A percentile compares a stretch with the other conserved stretches of the same genome.
phyloP scores from a whole-genome alignment of 2,888 invertebrate genomes.

The Sesia bembeciformis region DNA sequence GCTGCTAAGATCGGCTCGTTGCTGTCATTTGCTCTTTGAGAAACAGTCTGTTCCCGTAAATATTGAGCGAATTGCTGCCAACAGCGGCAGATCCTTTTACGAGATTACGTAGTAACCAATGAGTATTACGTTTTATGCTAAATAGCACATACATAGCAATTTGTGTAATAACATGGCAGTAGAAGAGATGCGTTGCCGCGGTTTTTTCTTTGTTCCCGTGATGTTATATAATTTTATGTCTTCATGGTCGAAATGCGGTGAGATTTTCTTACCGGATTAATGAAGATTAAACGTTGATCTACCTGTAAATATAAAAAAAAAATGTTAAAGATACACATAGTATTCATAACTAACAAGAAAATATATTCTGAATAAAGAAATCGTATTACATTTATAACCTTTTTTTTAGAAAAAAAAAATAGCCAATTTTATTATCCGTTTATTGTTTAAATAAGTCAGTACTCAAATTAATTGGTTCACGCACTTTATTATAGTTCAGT shows the following conservation, averaged over 20 bases:
- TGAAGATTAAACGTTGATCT: neutral
- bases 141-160: constrained; percentile 38
- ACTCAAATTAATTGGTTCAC: too few species aligned
- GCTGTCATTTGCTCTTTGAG: constrained; percentile 54
- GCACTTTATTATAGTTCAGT: too few species aligned
- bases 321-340: neutral
- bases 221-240: constrained; percentile 28
- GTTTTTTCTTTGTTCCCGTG: neutral
- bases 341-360: neutral
- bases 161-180: constrained; percentile 27
- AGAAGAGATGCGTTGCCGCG: constrained; percentile 11
- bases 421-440: too few species aligned
- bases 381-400: too few species aligned
- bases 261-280: neutral
- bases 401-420: too few species aligned
- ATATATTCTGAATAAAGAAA: neutral
- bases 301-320: neutral
- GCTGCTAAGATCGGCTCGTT: constrained; percentile 35
- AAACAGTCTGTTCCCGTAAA: constrained; percentile 48
- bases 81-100: constrained; percentile 35
- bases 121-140: constrained; percentile 39
- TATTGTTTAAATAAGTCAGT: too few species aligned
- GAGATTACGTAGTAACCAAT: constrained; percentile 34
- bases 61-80: constrained; percentile 27
- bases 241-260: constrained; percentile 19